These are phyloP conservation scores for Zingel zingel DNA, from an alignment of 2,113 vertebrate genomes.

Conservation along the genomic window DNA sequence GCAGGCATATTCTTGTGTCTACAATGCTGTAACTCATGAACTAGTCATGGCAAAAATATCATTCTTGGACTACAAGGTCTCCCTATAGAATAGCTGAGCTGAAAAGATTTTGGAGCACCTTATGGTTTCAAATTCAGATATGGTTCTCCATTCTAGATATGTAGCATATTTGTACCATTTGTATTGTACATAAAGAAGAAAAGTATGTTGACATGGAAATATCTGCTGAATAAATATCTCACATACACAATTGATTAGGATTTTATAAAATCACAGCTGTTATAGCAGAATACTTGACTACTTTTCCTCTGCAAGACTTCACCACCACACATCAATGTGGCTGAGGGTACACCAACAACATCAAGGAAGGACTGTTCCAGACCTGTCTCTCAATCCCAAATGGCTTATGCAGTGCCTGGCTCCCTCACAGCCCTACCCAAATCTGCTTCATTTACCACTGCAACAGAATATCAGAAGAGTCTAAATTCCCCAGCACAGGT, in stretches of 20 bases:
- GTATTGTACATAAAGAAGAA: not conserved
- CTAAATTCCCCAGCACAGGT: constrained; percentile 69
- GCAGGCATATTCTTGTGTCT: not conserved
- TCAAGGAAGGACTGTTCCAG: constrained; percentile 50
- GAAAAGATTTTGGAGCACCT: not conserved
- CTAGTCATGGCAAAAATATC: not conserved
- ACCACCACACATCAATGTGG: constrained; percentile 57
- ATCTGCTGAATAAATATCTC: not conserved
- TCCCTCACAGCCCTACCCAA: constrained; percentile 50
- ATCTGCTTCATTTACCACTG: constrained; percentile 66
- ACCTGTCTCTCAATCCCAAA: constrained; percentile 29
- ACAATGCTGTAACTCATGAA: not conserved
- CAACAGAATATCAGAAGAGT: constrained; percentile 55
- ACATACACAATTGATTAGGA: not conserved
- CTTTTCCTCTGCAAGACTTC: constrained; percentile 40
- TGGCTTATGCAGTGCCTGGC: not conserved
- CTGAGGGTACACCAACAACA: constrained; percentile 62
- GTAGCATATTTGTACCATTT: not conserved
- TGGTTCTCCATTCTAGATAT: not conserved
- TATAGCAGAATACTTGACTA: not conserved
- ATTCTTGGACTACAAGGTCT: not conserved
- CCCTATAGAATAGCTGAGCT: not conserved
- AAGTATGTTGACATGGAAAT: not conserved
- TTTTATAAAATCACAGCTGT: not conserved
- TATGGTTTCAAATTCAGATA: not conserved